Base-by-base conservation (phyloP, 2,113 vertebrate species). In the Callochromis pleurospilus region DNA sequence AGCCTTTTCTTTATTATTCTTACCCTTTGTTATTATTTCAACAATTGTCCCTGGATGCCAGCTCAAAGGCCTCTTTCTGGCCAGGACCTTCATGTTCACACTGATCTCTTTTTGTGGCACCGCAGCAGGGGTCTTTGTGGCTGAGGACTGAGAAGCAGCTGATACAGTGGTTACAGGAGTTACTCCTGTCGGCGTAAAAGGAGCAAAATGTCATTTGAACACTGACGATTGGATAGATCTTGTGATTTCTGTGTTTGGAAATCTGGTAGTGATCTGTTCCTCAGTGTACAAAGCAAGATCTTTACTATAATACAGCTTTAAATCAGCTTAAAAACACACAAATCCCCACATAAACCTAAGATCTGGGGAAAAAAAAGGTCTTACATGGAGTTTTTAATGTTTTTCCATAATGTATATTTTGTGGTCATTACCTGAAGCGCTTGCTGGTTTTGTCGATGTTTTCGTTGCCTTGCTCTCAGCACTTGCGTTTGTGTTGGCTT, bases 31-130 rank as follows among this genome's bases (percentile, higher is more conserved):
- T 90, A 96, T 92, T 91, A 98, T 97, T 14, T 97, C 97, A 6
- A 96, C 91, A 6, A 99, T 91, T 3, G 94, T 97, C 26, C 98
- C 98, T 10, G 89, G 96, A 89, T 97, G 95, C 98, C 98, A 99
- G 0, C 94, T 96, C 89, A 97, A 96, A 9, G 93, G 92, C 40
- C 92, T 96, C 88, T 95, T 97, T 87, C 96, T 98, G 83, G 97
- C 98, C 85, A 99, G 88, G 85, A 99, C 97, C 2, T 84, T 93
- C 97, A 97, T 98, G 65, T 95, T 94, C 12, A 97, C 95, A 0
- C 80, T 68, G 26, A 98, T 93, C 49, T 97, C 95, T 0, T 92
- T 95, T 1, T 95, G 94, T 1, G 91, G 86, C 14, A 11, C 5
- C 0, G 3, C 21, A 36, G 13, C 47, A 24, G 31, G 58, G 49